Base-by-base conservation (phyloP, 1,140 invertebrate species). In the Tetramorium parvispinum region DNA sequence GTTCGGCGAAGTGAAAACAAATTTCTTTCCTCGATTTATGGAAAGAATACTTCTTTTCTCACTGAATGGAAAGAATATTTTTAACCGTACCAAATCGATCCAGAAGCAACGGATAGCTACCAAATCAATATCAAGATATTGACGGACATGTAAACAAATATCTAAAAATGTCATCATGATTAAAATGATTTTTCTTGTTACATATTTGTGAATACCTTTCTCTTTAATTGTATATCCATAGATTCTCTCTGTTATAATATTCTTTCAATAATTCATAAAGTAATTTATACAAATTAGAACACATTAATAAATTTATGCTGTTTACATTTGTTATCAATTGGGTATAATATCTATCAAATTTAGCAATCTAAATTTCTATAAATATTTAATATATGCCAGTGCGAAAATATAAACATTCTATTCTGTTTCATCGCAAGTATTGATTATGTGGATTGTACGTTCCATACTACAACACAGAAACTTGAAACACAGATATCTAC, bases 1-100 rank as follows among this genome's bases (percentile, higher is more conserved):
- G 4, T 27, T 51, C 32, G 5, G 7, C 55, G 61, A 79, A 79
- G 46, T 51, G 63, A 53, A 79, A 79, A 68, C 13, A 79, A 32
- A 79, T 79, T 68, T 79, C 65, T 79, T 79, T 24, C 32, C 27
- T 37, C 13, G n/a, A 66, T 66, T 61, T 61, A 32, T 61, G 16
- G 27, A 16, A 61, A 32, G 59, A 61, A 61, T 18, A 13, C 46
- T 46, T 77, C 24, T 43, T n/a, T 63, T 13, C 24, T 5, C 27
- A n/a, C 27, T 43, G 24, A 32, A 32, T 63, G 32, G 13, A 55
- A 16, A 79, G n/a, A 79, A 68, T 68, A 66, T 68, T 79, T 68
- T 32, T 51, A 53, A 37, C 32, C 59, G 27, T 32, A 37, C 0
- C 4, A 79, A 51, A 51, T 53, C 32, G 43, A 66, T 66, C 11